Conservation (phyloP, 2,888 invertebrate species). For the Nowickia ferox region DNA sequence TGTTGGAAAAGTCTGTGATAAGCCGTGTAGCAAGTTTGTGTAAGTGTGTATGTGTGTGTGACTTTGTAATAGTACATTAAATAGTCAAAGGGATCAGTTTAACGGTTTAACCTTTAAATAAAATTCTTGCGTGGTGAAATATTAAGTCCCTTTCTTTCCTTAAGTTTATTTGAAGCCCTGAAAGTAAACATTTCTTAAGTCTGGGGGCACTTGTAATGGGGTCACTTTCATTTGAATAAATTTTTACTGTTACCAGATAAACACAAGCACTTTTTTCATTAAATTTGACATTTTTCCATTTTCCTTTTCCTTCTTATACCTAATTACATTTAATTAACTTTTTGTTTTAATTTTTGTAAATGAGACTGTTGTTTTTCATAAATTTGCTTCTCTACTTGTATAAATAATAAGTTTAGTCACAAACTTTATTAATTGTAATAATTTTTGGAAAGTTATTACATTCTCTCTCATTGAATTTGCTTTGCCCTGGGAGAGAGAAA, state of each 20-base stretch:
- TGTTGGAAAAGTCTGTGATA: not conserved
- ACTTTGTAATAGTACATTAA: not conserved
- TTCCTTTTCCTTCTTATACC: not conserved
- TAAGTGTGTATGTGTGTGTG: not conserved
- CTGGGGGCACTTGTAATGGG: not conserved
- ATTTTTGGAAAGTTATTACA: no score
- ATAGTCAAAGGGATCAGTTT: constrained; percentile 35
- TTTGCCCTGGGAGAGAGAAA: no score
- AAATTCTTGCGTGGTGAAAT: constrained; percentile 1
- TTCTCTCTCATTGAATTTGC: no score
- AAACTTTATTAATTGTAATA: no score
- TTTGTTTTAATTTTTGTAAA: not conserved
- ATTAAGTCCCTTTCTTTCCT: not conserved
- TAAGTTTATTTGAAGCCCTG: not conserved
- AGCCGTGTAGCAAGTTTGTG: not conserved
- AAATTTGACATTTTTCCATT: not conserved
- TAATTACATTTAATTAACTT: not conserved
- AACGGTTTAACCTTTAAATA: not conserved
- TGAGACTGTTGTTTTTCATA: no score
- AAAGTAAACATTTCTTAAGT: constrained; percentile 7
- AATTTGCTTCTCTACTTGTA: no score
- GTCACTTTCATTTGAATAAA: not conserved
- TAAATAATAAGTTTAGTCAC: no score
- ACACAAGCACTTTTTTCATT: not conserved
- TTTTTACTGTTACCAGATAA: not conserved